Percentiles rank a stretch among this genome's conserved stretches.
These are phyloP conservation scores for Orthosia gothica DNA, from an alignment of 2,888 invertebrate genomes.

Conservation along the genomic window DNA sequence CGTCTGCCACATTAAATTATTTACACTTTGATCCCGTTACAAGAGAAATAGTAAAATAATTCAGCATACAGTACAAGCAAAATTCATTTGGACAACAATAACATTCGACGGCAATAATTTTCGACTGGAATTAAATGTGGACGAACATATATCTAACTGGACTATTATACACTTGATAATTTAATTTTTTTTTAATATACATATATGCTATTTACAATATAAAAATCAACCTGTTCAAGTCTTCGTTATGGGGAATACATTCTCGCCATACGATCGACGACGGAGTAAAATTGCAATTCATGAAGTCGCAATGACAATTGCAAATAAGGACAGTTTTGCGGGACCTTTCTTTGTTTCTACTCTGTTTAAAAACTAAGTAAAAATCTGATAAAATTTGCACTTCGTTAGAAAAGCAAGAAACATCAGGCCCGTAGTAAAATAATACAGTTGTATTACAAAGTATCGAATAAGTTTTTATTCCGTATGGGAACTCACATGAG, in stretches of 20 bases:
- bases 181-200: slow-evolving; percentile 81
- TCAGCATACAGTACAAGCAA: slow-evolving; percentile 79
- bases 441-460: slow-evolving; percentile 77
- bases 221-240: slow-evolving; percentile 80
- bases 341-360: slow-evolving; percentile 36
- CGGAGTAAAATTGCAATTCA: slow-evolving; percentile 63
- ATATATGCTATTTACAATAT: slow-evolving; percentile 85
- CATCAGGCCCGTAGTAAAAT: slow-evolving; percentile 70
- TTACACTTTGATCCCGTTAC: slow-evolving; percentile 70
- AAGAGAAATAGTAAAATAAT: slow-evolving; percentile 78
- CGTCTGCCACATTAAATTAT: slow-evolving; percentile 51
- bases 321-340: slow-evolving; percentile 49
- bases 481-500: slow-evolving; percentile 80
- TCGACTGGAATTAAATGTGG: slow-evolving; percentile 88
- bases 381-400: slow-evolving; percentile 53
- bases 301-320: slow-evolving; percentile 52
- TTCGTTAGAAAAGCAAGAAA: slow-evolving; percentile 70
- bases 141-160: slow-evolving; percentile 89
- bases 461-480: slow-evolving; percentile 71
- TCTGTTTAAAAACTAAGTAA: slow-evolving; percentile 44
- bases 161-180: slow-evolving; percentile 86
- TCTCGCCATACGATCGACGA: slow-evolving; percentile 60
- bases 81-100: slow-evolving; percentile 86
- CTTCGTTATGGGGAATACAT: slow-evolving; percentile 68
- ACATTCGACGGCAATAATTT: slow-evolving; percentile 88